Percentiles rank a stretch among this genome's conserved stretches.
Evolutionary conservation across 2,797 vertebrate species (phyloP).

Genomic region (Peromyscus nudipes): DNA sequence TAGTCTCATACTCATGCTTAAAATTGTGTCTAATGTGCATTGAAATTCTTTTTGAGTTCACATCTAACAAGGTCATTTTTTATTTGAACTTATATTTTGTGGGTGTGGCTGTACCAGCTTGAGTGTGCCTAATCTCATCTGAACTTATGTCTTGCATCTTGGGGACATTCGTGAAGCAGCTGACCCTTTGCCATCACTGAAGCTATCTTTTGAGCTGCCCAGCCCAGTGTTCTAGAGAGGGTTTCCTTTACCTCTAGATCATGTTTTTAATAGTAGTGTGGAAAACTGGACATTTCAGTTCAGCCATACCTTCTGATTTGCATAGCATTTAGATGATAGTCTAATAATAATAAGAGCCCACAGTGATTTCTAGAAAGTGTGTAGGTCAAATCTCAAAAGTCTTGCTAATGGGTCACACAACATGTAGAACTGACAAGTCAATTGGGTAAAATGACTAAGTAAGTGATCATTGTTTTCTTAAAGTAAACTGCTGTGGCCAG

Average conservation of each 20-base stretch:
- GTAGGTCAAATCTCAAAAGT: neutral
- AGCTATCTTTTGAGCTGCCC: neutral
- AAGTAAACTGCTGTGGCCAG: neutral
- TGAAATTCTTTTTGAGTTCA: neutral
- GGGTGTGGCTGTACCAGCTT: neutral
- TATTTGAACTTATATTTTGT: neutral
- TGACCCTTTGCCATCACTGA: neutral
- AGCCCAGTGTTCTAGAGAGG: constrained; percentile 27
- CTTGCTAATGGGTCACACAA: constrained; percentile 3
- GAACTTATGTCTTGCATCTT: neutral
- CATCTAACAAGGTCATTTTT: constrained; percentile 45
- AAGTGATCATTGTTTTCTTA: neutral
- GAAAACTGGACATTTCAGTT: constrained; percentile 41
- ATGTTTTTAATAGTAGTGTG: neutral
- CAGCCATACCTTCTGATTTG: neutral
- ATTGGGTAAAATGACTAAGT: neutral
- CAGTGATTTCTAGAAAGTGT: neutral
- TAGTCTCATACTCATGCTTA: constrained; percentile 27
- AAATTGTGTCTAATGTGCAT: neutral
- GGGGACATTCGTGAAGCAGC: neutral
- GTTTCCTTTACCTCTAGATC: constrained; percentile 4
- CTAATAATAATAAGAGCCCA: neutral
- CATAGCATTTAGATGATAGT: neutral
- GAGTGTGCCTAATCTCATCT: neutral
- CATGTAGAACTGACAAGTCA: neutral